Percentiles rank a stretch among this genome's conserved stretches.
phyloP scores from a whole-genome alignment of 2,888 invertebrate species.

The Ichneumon xanthorius region DNA sequence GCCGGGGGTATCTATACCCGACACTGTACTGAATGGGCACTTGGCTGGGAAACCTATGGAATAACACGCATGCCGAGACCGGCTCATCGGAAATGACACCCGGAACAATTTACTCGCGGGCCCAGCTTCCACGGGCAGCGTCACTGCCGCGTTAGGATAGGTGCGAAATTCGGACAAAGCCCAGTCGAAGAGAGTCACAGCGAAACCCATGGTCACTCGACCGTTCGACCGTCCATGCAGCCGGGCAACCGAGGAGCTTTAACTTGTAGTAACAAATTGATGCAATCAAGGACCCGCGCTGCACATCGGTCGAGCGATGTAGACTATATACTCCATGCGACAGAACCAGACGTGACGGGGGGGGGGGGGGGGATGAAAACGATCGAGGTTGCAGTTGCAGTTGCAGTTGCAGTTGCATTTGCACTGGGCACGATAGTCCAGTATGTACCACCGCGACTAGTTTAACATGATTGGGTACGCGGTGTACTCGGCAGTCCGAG shows the following conservation, averaged over 20 bases:
- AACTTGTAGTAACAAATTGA: conserved; percentile 75
- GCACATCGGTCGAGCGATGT: conserved; percentile 55
- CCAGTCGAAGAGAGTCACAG: conserved; percentile 47
- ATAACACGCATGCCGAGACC: conserved; percentile 36
- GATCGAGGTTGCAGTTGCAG: conserved; percentile 60
- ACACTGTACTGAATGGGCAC: conserved; percentile 40
- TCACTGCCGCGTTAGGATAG: conserved; percentile 35
- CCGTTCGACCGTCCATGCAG: conserved; percentile 54
- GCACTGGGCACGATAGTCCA: conserved; percentile 41
- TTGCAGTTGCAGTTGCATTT: conserved; percentile 55
- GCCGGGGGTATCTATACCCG: not conserved
- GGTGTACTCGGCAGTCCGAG: conserved; percentile 63
- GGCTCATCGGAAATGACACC: conserved; percentile 64
- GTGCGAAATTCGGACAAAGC: conserved; percentile 66
- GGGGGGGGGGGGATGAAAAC: conserved; percentile 27
- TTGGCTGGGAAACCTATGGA: conserved; percentile 51
- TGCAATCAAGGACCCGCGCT: conserved; percentile 71
- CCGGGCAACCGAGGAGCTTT: conserved; percentile 64
- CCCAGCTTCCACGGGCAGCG: conserved; percentile 6
- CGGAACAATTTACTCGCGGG: conserved; percentile 53
- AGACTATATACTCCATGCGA: conserved; percentile 21
- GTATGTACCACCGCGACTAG: conserved; percentile 47
- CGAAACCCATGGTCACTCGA: conserved; percentile 42
- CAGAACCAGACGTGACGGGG: conserved; percentile 45
- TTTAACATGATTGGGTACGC: conserved; percentile 66